A percentile compares a stretch with the other conserved stretches of the same genome.
Conservation (phyloP, 2,888 invertebrate genomes). For the Catocala fraxini region DNA sequence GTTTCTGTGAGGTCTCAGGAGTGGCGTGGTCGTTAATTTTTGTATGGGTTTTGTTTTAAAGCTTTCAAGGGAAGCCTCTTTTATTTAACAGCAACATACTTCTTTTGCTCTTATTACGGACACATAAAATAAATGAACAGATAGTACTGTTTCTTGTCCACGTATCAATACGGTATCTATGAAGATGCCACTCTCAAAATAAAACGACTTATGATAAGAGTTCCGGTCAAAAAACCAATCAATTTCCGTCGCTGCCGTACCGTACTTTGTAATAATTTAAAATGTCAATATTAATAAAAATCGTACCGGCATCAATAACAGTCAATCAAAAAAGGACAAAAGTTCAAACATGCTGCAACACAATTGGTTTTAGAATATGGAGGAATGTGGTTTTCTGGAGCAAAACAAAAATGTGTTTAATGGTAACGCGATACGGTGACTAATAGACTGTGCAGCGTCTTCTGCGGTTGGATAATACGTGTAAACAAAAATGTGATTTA, state of each 20-base stretch:
- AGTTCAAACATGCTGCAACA: slow-evolving; percentile 82
- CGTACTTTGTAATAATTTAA: slow-evolving; percentile 46
- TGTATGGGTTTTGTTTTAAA: slow-evolving; percentile 35
- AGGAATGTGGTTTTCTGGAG: slow-evolving; percentile 69
- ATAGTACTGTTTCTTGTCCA: slow-evolving; percentile 7
- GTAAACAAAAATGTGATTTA: slow-evolving; percentile 63
- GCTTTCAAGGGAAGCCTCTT: slow-evolving; percentile 5
- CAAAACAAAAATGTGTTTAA: slow-evolving; percentile 78
- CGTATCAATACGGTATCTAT: slow-evolving; percentile 14
- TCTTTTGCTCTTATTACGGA: background rate
- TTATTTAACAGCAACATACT: slow-evolving; percentile 5
- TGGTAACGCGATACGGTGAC: slow-evolving; percentile 76
- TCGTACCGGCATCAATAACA: slow-evolving; percentile 73
- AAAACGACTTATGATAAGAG: slow-evolving; percentile 39
- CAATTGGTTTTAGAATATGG: slow-evolving; percentile 69
- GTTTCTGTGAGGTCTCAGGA: slow-evolving; percentile 59
- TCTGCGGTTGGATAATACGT: slow-evolving; percentile 35
- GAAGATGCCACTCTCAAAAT: slow-evolving; percentile 29
- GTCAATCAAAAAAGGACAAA: slow-evolving; percentile 83
- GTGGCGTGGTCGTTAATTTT: slow-evolving; percentile 46
- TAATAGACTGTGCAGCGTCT: slow-evolving; percentile 71
- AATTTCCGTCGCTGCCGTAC: slow-evolving; percentile 41
- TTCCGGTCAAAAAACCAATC: slow-evolving; percentile 39
- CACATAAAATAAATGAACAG: slow-evolving; percentile 1
- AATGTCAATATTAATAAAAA: slow-evolving; percentile 69